Evolutionary conservation across 2,113 vertebrate species (phyloP).

Genomic region (Rhodinocichla rosea): DNA sequence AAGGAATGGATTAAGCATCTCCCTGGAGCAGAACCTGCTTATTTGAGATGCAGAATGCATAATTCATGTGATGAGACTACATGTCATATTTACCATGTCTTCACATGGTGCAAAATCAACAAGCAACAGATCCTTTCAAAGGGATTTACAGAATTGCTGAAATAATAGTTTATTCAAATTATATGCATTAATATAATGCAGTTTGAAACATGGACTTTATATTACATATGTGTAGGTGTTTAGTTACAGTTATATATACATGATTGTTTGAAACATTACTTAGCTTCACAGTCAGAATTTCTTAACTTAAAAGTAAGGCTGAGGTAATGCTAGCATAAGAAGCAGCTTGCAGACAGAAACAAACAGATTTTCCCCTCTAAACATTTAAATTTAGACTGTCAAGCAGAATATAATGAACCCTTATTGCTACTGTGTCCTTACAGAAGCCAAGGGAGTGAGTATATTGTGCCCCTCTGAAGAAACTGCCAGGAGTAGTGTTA

Average conservation of each 20-base stretch:
- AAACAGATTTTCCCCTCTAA: background rate
- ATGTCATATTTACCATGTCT: constrained; percentile 64
- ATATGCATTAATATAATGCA: background rate
- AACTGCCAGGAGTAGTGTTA: background rate
- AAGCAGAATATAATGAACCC: background rate
- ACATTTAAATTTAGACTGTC: background rate
- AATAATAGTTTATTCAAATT: constrained; percentile 34
- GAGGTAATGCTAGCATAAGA: background rate
- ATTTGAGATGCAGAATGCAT: constrained; percentile 59
- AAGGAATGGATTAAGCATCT: constrained; percentile 56
- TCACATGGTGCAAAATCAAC: constrained; percentile 38
- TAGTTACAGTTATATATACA: background rate
- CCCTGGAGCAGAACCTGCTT: constrained; percentile 52
- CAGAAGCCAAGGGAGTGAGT: background rate
- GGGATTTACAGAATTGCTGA: constrained; percentile 27
- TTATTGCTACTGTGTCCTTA: background rate
- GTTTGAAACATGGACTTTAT: constrained; percentile 1
- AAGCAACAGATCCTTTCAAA: constrained; percentile 34
- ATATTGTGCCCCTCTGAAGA: background rate
- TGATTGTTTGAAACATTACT: background rate
- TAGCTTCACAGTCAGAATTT: background rate
- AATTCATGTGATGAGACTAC: constrained; percentile 61
- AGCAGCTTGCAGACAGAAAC: background rate
- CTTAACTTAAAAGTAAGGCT: constrained; percentile 1
- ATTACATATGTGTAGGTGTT: constrained; percentile 5